These are phyloP conservation scores for Chondrosia reniformis DNA, from an alignment of 37 sponge, comb jelly and placozoan species.

Conservation along the genomic window DNA sequence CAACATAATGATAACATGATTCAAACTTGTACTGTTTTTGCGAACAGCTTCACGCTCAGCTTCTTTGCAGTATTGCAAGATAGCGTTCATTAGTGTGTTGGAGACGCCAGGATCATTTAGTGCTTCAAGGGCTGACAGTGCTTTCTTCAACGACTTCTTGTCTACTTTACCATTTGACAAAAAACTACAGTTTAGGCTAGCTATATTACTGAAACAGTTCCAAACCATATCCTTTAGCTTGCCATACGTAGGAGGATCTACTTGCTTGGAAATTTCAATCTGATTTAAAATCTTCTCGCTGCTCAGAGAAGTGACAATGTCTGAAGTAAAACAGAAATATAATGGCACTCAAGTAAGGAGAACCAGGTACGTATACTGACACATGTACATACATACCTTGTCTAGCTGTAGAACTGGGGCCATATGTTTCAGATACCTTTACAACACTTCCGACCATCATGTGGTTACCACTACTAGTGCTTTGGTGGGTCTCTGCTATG, in stretches of 20 bases:
- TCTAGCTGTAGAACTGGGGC: background rate
- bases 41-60: background rate
- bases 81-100: constrained; percentile 62
- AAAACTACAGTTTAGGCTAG: constrained; percentile 58
- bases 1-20: constrained; percentile 62
- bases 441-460: too few species aligned
- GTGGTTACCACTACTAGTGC: too few species aligned
- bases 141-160: constrained; percentile 36
- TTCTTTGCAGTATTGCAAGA: constrained; percentile 36
- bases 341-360: background rate
- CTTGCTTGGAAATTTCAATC: constrained; percentile 22
- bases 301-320: too few species aligned
- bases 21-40: constrained; percentile 11
- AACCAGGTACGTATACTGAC: background rate
- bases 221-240: constrained; percentile 41
- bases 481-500: too few species aligned
- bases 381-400: background rate
- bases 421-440: too few species aligned
- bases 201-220: constrained; percentile 55
- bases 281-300: constrained; percentile 18
- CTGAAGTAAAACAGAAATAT: too few species aligned
- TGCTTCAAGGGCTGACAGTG: constrained; percentile 21
- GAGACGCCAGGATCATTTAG: constrained; percentile 41
- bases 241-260: constrained; percentile 22
- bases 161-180: constrained; percentile 34